Conservation (phyloP, 2,113 vertebrate genomes). For the Gopherus evgoodei region DNA sequence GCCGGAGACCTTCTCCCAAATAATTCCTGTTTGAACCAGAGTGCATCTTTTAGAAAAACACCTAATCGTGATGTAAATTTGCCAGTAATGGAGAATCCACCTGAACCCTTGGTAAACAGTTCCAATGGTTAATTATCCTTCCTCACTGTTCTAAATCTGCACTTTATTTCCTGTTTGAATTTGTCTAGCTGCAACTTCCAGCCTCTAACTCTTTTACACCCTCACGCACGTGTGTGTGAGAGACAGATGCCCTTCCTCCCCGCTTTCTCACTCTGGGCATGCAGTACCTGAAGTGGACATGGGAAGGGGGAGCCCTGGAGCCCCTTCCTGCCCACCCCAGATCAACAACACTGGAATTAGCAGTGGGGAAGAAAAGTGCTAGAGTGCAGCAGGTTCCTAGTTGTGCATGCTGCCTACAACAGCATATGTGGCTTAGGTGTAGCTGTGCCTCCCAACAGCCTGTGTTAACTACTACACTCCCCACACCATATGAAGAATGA, state of each 20-base stretch:
- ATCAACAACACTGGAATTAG: background rate
- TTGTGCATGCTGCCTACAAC: background rate
- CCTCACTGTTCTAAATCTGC: background rate
- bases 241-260: background rate
- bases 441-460: background rate
- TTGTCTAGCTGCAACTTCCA: background rate
- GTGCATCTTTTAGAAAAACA: background rate
- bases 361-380: background rate
- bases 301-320: background rate
- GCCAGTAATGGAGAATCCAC: background rate
- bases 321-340: background rate
- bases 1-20: background rate
- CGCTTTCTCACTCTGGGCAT: background rate
- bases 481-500: background rate
- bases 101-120: background rate
- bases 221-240: background rate
- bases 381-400: background rate
- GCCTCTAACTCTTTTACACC: background rate
- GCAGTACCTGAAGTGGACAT: background rate
- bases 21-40: background rate
- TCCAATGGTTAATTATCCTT: background rate
- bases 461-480: background rate
- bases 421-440: background rate
- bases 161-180: background rate
- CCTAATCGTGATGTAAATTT: background rate